Base-by-base conservation (phyloP, 2,888 invertebrate species). In the Nomada lathburiana region DNA sequence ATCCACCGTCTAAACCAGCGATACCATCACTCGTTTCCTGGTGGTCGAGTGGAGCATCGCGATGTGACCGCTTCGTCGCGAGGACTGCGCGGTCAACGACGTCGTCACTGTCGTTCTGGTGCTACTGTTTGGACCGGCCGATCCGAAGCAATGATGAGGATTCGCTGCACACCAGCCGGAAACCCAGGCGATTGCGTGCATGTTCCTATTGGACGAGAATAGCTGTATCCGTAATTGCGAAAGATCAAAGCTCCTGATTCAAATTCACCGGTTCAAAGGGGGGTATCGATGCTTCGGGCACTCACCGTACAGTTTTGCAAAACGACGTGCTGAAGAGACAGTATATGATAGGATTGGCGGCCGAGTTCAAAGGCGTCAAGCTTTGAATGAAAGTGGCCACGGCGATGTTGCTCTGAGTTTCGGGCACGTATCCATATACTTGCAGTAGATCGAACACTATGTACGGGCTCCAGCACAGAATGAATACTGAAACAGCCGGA, bases 401-500 rank as follows among this genome's bases (percentile, higher is more conserved):
- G 20, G 98, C 98, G 36, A 97, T 96, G 93, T 97, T 97, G 0
- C 96, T 96, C 92, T 97, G 97, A 0, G 97, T 97, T 88, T 95
- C 94, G 0, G 98, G 97, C 85, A 98, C 96, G 92, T 96, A 96
- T 26, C 96, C 97, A 94, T 97, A 98, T 60, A 98, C 98, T 95
- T 98, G 98, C 5, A 98, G 96, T 74, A 98, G 94, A 94, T 98
- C 98, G 94, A 98, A 98, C 74, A 98, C 96, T 93, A 98, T 98
- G 94, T 98, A 99, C 0, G 98, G 98, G 74, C 98, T 98, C 98
- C 98, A 98, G 94, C 98, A 98, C 11, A 98, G 94, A 83, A 98
- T 97, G 94, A 98, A 98, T 52, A 98, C 98, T 98, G 95, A 1
- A 95, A 95, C 84, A 90, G 13, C 55, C 11, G 65, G 52, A 72